phyloP scores from a whole-genome alignment of 53 echinoderm and acorn worm species.

The Antedon mediterranea region DNA sequence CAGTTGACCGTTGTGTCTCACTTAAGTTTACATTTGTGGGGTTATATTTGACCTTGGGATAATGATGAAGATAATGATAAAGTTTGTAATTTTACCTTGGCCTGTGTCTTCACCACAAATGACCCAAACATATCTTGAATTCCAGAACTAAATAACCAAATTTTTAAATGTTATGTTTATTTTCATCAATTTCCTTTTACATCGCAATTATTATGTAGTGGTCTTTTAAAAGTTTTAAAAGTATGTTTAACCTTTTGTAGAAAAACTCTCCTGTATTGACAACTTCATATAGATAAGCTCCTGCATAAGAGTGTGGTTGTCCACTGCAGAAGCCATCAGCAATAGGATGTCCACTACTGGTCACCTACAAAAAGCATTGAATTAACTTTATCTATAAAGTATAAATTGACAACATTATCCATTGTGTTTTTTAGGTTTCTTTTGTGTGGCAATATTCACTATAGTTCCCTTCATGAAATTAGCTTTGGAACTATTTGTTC shows the following conservation, averaged over 20 bases:
- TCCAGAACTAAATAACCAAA: slow-evolving; percentile 24
- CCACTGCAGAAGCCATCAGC: slow-evolving; percentile 70
- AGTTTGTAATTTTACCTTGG: slow-evolving; percentile 51
- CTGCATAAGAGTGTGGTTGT: slow-evolving; percentile 36
- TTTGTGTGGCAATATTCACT: too few relatives aligned
- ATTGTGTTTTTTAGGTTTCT: too few relatives aligned
- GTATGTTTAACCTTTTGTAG: slow-evolving; percentile 49
- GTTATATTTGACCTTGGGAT: not conserved
- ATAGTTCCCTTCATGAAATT: too few relatives aligned
- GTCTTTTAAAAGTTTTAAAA: too few relatives aligned
- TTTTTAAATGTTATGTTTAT: too few relatives aligned
- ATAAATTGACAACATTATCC: too few relatives aligned
- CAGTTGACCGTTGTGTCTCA: too few relatives aligned
- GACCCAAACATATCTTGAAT: slow-evolving; percentile 53
- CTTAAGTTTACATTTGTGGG: not conserved
- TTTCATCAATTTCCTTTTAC: too few relatives aligned
- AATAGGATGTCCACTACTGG: slow-evolving; percentile 42
- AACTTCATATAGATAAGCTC: slow-evolving; percentile 40
- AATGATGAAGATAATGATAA: too few relatives aligned
- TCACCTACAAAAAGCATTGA: slow-evolving; percentile 33
- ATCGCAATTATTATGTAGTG: too few relatives aligned
- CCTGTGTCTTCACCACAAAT: slow-evolving; percentile 33
- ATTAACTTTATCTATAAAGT: too few relatives aligned
- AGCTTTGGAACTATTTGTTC: too few relatives aligned
- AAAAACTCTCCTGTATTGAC: slow-evolving; percentile 36